Evolutionary conservation across 2,888 invertebrate species (phyloP), one percentile per base, ranked within the genome.

Genomic region (Andrena chrysosceles): DNA sequence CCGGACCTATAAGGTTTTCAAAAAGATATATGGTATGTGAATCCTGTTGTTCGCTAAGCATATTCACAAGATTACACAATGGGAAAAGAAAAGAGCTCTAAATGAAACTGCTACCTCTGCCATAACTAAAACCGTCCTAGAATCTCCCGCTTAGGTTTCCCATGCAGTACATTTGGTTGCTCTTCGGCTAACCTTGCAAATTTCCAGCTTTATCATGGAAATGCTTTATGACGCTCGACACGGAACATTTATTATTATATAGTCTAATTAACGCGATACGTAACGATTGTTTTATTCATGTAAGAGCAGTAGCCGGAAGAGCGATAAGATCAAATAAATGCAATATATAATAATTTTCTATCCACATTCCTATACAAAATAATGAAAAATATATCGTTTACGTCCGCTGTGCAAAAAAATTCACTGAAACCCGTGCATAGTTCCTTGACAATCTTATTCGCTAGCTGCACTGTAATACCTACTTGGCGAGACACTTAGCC

Each of bases 1-100:
- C 91, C 89, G 88, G 93, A 93, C 87, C 92, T 93, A 92, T 73
- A 91, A 92, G 88, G 89, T 89, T 90, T 80, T 89, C 85, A 88
- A 86, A 90, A 83, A 91, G 83, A 91, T 85, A 88, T 80, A 90
- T 86, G 84, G 84, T 82, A 87, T 75, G 82, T 91, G 84, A 89
- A 87, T 86, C 86, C 87, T 71, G 78, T 88, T 85, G 75, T 82
- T 88, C 56, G 75, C 86, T 86, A 86, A 82, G 80, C 85, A 62
- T 88, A 76, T 73, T 77, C 71, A 66, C 73, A 59, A 83, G 75
- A 75, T 77, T 83, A 83, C 64, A 56, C 7, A 75, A 80, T 80
- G 67, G 77, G 56, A 88, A 81, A 81, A 75, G 13, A 83, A 68
- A 56, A 78, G 64, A 86, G 77, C 29, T 81, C 70, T 71, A 69